Conservation (phyloP, 2,797 vertebrate species). For the Lepilemur septentrionalis region DNA sequence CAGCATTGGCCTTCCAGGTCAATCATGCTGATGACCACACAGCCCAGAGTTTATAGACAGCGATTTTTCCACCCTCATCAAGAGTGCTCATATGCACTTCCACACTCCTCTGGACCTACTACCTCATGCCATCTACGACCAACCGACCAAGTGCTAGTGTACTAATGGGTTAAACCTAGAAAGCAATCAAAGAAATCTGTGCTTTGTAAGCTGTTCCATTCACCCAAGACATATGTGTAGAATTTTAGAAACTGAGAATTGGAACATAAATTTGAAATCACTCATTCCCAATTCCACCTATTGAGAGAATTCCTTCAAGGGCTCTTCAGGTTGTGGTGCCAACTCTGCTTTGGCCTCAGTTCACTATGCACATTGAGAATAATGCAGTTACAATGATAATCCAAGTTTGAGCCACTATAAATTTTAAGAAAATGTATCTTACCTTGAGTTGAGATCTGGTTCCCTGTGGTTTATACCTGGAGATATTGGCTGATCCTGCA, state of each 20-base stretch:
- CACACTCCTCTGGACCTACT: not conserved
- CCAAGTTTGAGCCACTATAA: not conserved
- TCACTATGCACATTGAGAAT: not conserved
- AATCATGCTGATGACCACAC: not conserved
- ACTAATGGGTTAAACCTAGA: not conserved
- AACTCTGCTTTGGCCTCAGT: not conserved
- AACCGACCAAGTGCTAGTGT: not conserved
- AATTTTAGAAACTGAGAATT: not conserved
- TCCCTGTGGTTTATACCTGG: not conserved
- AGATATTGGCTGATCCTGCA: not conserved
- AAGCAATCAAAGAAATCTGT: not conserved
- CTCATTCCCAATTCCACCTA: not conserved
- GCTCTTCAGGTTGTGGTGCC: not conserved
- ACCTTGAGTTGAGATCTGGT: not conserved
- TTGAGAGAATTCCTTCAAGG: not conserved
- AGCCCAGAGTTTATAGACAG: not conserved
- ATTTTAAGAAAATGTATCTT: not conserved
- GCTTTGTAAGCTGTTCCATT: not conserved
- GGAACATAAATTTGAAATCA: not conserved
- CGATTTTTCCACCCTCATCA: not conserved
- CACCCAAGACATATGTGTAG: not conserved
- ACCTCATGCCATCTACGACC: not conserved
- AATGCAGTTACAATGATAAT: too few relatives aligned
- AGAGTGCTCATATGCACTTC: fast-evolving
- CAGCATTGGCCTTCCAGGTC: not conserved